phyloP scores from a whole-genome alignment of 2,888 invertebrate genomes.

The Harpalus rufipes region DNA sequence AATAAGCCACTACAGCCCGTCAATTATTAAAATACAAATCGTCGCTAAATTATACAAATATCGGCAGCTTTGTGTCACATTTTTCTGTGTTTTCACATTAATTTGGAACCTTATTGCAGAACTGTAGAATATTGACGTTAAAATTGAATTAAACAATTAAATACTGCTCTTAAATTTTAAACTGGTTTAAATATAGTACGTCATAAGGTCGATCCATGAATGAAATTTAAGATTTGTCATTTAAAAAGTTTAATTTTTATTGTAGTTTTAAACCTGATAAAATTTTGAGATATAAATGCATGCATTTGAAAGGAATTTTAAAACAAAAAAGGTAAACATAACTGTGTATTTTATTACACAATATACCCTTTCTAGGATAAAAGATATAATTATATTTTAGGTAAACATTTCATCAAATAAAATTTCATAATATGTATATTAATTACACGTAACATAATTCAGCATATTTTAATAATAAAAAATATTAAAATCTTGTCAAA shows the following conservation, averaged over 20 bases:
- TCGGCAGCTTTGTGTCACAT: slow-evolving; percentile 54
- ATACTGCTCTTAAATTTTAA: background rate
- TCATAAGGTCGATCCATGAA: background rate
- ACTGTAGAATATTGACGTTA: slow-evolving; percentile 14
- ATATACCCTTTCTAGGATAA: too few species aligned
- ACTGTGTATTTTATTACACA: background rate
- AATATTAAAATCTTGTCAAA: background rate
- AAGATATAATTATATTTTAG: too few species aligned
- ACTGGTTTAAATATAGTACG: slow-evolving; percentile 26
- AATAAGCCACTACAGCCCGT: slow-evolving; percentile 70
- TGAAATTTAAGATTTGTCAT: too few species aligned
- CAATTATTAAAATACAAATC: slow-evolving; percentile 69
- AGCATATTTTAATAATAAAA: too few species aligned
- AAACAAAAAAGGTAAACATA: background rate
- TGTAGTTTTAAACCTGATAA: background rate
- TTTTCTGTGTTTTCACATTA: background rate
- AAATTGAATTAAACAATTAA: background rate
- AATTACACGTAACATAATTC: background rate
- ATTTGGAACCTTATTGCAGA: background rate
- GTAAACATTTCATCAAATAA: too few species aligned
- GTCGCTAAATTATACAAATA: slow-evolving; percentile 68
- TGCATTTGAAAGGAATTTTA: background rate
- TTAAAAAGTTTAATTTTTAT: background rate
- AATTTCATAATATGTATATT: background rate
- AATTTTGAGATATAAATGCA: background rate